A percentile compares a stretch with the other conserved stretches of the same genome.
Evolutionary conservation across 2,113 vertebrate genomes (phyloP).

Genomic region (Arizona elegans): DNA sequence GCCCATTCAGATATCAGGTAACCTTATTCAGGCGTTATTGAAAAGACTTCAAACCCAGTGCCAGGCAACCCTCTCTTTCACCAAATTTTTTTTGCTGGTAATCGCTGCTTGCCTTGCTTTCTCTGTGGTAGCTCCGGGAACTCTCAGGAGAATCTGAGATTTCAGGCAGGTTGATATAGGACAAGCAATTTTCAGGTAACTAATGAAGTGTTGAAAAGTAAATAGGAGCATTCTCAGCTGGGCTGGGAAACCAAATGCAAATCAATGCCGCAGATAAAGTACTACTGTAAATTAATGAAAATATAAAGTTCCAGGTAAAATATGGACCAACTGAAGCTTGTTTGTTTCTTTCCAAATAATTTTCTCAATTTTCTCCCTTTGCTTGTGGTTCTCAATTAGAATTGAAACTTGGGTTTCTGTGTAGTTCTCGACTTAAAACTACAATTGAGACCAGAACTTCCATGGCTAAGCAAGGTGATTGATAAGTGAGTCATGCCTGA

Average conservation of each 20-base stretch:
- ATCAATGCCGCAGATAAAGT: neutral
- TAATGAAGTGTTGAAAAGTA: neutral
- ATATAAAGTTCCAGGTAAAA: neutral
- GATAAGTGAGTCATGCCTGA: neutral
- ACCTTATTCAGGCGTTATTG: neutral
- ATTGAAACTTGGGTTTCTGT: neutral
- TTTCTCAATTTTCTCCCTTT: neutral
- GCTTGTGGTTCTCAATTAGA: neutral
- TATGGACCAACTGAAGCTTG: neutral
- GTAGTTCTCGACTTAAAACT: neutral
- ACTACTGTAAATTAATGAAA: neutral
- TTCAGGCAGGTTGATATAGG: neutral
- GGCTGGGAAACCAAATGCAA: neutral
- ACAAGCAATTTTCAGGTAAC: neutral
- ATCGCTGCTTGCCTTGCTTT: neutral
- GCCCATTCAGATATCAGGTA: neutral
- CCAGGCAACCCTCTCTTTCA: neutral
- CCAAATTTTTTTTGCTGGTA: neutral
- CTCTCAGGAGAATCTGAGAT: neutral
- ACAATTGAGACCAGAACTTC: neutral
- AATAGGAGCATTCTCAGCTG: neutral
- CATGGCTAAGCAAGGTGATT: neutral
- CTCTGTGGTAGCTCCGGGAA: neutral
- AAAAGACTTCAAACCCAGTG: neutral
- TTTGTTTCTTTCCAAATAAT: neutral